Evolutionary conservation across 2,113 vertebrate genomes (phyloP).

Genomic region (Elachura formosa): DNA sequence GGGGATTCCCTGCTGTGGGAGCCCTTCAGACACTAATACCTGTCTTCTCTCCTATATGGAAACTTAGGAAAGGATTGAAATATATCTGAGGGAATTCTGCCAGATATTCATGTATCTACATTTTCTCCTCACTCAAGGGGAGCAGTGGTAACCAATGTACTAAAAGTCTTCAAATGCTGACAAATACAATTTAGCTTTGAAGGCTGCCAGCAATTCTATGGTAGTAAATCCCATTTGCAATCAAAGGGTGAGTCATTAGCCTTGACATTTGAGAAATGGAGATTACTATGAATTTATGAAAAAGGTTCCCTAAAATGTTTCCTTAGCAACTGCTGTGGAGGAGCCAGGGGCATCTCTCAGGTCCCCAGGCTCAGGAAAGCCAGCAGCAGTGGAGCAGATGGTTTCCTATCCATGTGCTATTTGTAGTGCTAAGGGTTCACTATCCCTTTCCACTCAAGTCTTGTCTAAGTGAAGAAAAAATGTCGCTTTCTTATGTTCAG

Average conservation of each 20-base stretch:
- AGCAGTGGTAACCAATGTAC: conserved; percentile 49
- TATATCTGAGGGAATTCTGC: conserved; percentile 33
- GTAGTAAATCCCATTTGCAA: conserved; percentile 73
- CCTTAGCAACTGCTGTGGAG: conserved; percentile 70
- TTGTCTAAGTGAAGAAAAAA: neutral
- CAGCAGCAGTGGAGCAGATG: neutral
- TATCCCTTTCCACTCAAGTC: neutral
- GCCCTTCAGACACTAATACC: neutral
- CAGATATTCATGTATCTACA: conserved; percentile 56
- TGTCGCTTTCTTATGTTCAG: neutral
- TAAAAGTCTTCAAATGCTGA: conserved; percentile 73
- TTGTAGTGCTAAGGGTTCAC: neutral
- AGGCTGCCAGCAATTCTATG: conserved; percentile 73
- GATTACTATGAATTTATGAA: conserved; percentile 74
- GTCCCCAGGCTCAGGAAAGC: conserved; percentile 51
- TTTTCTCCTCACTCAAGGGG: conserved; percentile 60
- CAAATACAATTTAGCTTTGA: conserved; percentile 72
- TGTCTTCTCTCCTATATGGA: neutral
- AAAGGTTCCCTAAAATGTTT: conserved; percentile 73
- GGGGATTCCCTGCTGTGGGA: neutral
- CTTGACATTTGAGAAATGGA: conserved; percentile 74
- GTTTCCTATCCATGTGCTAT: conserved; percentile 8
- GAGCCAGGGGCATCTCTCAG: conserved; percentile 50
- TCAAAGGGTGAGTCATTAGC: conserved; percentile 74
- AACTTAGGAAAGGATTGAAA: conserved; percentile 20